phyloP scores from a whole-genome alignment of 1,140 invertebrate species.

The Leptinotarsa lineolata region DNA sequence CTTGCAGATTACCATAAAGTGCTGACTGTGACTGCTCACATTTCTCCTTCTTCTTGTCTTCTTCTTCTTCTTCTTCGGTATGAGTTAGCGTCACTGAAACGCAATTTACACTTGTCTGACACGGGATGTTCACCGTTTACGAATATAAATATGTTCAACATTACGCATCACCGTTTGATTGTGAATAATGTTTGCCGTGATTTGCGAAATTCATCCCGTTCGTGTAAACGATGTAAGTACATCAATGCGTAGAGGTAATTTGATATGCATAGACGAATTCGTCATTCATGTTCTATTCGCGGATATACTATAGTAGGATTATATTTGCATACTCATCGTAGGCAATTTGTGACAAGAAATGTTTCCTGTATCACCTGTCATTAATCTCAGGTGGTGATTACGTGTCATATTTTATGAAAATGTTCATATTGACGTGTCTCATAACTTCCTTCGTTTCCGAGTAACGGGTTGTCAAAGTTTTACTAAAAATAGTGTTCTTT shows the following conservation, averaged over 20 bases:
- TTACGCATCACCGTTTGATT: background rate
- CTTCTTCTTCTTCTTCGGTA: background rate
- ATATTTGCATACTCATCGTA: too few relatives aligned
- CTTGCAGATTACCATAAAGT: background rate
- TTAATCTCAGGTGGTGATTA: too few relatives aligned
- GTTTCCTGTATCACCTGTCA: too few relatives aligned
- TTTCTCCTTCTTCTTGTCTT: background rate
- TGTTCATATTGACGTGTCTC: too few relatives aligned
- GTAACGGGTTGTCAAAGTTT: too few relatives aligned
- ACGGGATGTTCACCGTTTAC: constrained; percentile 7
- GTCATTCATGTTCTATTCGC: background rate
- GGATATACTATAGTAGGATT: too few relatives aligned
- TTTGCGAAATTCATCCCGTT: constrained; percentile 16
- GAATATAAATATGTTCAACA: constrained; percentile 12
- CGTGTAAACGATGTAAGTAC: background rate
- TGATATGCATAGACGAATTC: background rate
- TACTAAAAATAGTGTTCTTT: too few relatives aligned
- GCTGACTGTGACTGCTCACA: constrained; percentile 1
- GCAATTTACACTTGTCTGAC: constrained; percentile 21
- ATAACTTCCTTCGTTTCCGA: too few relatives aligned
- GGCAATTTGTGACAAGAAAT: too few relatives aligned
- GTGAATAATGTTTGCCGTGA: constrained; percentile 1
- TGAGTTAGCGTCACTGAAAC: background rate
- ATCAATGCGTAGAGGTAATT: background rate
- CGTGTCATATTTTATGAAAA: too few relatives aligned